A percentile compares a stretch with the other conserved stretches of the same genome.
Evolutionary conservation across 2,888 invertebrate genomes (phyloP).

Genomic region (Phragmatobia fuliginosa): DNA sequence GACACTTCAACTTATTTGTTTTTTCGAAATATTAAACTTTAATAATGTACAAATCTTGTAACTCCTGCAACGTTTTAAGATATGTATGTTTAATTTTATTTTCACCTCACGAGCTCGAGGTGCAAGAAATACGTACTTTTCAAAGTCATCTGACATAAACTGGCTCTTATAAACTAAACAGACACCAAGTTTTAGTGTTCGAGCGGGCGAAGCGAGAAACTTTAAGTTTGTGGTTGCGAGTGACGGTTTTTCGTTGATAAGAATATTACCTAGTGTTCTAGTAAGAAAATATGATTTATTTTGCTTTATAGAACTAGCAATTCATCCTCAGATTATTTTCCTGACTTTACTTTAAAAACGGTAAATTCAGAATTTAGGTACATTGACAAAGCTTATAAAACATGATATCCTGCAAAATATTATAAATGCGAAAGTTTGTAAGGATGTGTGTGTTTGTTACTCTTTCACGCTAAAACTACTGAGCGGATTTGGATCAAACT

Average conservation of each 20-base stretch:
- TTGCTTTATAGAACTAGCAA: slow-evolving; percentile 28
- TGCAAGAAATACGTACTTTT: slow-evolving; percentile 68
- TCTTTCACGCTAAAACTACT: too few species aligned
- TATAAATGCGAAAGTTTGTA: too few species aligned
- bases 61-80: slow-evolving; percentile 18
- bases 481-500: too few species aligned
- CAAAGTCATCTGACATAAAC: slow-evolving; percentile 74
- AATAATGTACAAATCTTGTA: slow-evolving; percentile 22
- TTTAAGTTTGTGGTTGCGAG: slow-evolving; percentile 54
- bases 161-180: slow-evolving; percentile 75
- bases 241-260: slow-evolving; percentile 57
- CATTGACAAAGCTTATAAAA: not conserved
- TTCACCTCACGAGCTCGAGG: slow-evolving; percentile 48
- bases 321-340: slow-evolving; percentile 44
- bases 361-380: not conserved
- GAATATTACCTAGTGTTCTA: slow-evolving; percentile 29
- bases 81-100: slow-evolving; percentile 55
- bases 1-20: not conserved
- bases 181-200: slow-evolving; percentile 69
- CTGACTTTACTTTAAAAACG: not conserved
- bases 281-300: slow-evolving; percentile 47
- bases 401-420: not conserved
- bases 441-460: too few species aligned
- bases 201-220: slow-evolving; percentile 57
- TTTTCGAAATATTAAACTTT: not conserved